Base-by-base conservation (phyloP, 1,140 invertebrate genomes). In the Mactra quadrangularis region DNA sequence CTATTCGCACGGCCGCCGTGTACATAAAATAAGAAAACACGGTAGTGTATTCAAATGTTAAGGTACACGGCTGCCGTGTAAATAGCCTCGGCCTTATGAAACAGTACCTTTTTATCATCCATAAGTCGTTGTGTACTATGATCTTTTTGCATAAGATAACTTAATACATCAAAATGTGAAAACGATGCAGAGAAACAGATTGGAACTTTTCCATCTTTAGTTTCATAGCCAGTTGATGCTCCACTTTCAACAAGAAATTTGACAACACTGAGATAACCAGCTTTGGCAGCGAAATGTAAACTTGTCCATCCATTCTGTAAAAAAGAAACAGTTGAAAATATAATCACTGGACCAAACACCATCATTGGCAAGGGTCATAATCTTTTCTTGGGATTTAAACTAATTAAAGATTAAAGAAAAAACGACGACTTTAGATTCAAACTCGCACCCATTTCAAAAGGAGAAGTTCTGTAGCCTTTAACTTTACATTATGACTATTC, bases 171-270 rank as follows among this genome's bases (percentile, higher is more conserved):
- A 85, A 98, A 97, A 92, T 99, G 98, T 64, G 98, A 98, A 93
- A 98, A 97, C 13, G 97, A 97, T 7, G 98, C 98, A 19, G 99
- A 98, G 90, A 98, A 99, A 96, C 98, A 99, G 83, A 99, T 97
- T 0, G 99, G 97, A 1, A 98, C 97, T 91, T 98, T 98, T 19
- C 98, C 98, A 79, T 95, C 94, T 87, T 94, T 94, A 9, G 92
- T 92, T 79, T 92, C 90, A 77, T 96, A 96, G 91, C 97, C 97
- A 4, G 98, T 97, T 0, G 97, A 97, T 13, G 98, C 98, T 41
- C 98, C 98, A 85, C 97, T 97, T 93, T 99, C 98, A 11, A 98
- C 96, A 29, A 99, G 94, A 22, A 99, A 94, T 91, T 98, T 97
- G 0, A 99, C 98, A 1, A 99, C 98, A 75, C 98, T 97, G 29